These are phyloP conservation scores for Brachymystax lenok DNA, from an alignment of 2,797 vertebrate genomes.

Conservation along the genomic window DNA sequence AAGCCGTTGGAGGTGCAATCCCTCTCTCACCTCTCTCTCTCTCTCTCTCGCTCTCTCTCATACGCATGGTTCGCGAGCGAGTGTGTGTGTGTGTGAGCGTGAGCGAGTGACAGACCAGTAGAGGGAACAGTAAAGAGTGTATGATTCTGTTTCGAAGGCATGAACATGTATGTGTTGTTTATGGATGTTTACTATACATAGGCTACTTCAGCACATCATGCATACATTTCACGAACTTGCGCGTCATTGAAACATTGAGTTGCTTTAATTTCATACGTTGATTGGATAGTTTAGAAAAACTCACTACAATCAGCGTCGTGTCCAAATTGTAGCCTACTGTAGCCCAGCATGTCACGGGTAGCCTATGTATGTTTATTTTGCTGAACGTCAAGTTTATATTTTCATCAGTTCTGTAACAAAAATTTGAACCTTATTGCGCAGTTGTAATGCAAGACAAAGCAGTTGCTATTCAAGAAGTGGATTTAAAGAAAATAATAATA, in stretches of 20 bases:
- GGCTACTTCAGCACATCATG: too few species aligned
- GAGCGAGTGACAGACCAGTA: constrained; percentile 53
- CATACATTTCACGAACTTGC: too few species aligned
- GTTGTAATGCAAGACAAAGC: neutral
- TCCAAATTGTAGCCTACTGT: neutral
- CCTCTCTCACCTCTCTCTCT: constrained; percentile 28
- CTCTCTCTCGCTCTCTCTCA: constrained; percentile 29
- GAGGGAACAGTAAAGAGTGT: constrained; percentile 37
- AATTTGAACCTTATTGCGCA: neutral
- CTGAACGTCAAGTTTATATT: neutral
- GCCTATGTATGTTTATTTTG: neutral
- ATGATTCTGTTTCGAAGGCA: constrained; percentile 14
- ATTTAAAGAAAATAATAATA: neutral
- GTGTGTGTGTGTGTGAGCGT: constrained; percentile 29
- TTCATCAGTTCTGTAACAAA: neutral
- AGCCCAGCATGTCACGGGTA: neutral
- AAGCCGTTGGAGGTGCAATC: constrained; percentile 43
- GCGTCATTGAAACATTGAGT: neutral
- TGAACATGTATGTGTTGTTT: neutral
- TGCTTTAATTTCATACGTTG: neutral
- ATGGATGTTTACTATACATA: too few species aligned
- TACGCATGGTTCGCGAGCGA: constrained; percentile 40
- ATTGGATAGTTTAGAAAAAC: neutral
- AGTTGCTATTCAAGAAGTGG: neutral
- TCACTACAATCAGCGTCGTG: neutral